Conservation (phyloP, 2,797 vertebrate genomes). For the Cuniculus paca region DNA sequence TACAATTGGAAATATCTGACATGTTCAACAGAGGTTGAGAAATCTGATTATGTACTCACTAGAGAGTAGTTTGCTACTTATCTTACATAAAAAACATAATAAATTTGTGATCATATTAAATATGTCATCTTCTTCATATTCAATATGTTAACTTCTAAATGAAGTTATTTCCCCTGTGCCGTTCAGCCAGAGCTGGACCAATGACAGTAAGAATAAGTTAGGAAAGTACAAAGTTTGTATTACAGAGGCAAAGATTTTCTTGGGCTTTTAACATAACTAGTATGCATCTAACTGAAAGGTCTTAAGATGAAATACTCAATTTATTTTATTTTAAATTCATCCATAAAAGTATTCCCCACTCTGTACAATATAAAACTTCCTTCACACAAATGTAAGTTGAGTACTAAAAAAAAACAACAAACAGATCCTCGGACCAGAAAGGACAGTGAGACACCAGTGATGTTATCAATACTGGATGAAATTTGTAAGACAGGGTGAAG, state of each 20-base stretch:
- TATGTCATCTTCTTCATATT: neutral
- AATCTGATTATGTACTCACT: neutral
- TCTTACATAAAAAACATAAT: slow-evolving; percentile 34
- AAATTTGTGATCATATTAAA: slow-evolving; percentile 8
- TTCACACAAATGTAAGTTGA: neutral
- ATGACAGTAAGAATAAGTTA: neutral
- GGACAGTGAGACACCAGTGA: neutral
- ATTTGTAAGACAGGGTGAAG: slow-evolving; percentile 3
- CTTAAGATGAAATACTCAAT: slow-evolving; percentile 5
- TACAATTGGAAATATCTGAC: neutral
- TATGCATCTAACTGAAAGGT: slow-evolving; percentile 21
- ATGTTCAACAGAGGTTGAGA: neutral
- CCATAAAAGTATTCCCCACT: neutral
- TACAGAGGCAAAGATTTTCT: neutral
- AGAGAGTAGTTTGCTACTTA: slow-evolving; percentile 36
- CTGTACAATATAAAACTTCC: neutral
- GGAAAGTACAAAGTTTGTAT: neutral
- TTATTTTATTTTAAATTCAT: neutral
- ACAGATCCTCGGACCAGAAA: neutral
- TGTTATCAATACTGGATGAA: neutral
- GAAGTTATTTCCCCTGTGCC: neutral
- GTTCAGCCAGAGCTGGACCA: neutral
- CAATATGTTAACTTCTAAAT: neutral
- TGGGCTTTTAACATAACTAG: slow-evolving; percentile 43
- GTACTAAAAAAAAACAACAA: neutral